Percentiles rank a stretch among this genome's conserved stretches.
phyloP scores from a whole-genome alignment of 2,888 invertebrate species.

The Trileptium ribeirensis region DNA sequence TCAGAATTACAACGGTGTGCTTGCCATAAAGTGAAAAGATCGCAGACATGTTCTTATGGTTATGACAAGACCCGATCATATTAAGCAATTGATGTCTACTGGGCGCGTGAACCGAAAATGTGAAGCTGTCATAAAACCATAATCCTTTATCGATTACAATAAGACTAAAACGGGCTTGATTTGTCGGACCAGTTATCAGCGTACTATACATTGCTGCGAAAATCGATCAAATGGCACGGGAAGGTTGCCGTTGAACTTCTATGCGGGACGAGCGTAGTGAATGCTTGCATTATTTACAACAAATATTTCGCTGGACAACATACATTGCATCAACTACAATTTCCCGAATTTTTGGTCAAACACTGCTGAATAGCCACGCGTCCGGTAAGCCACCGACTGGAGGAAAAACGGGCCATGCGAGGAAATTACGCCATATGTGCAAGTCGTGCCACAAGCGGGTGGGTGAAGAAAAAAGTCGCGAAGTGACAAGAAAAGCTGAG shows the following conservation, averaged over 20 bases:
- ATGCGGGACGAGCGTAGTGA: slow-evolving; percentile 45
- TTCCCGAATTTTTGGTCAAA: not conserved
- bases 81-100: not conserved
- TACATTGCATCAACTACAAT: not conserved
- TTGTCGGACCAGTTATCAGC: slow-evolving; percentile 46
- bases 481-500: not conserved
- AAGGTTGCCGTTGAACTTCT: slow-evolving; percentile 48
- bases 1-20: slow-evolving; percentile 41
- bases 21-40: slow-evolving; percentile 45
- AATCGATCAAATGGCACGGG: slow-evolving; percentile 50
- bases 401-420: too few relatives aligned
- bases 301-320: not conserved
- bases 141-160: slow-evolving; percentile 45
- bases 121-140: not conserved
- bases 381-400: too few relatives aligned
- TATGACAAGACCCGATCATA: slow-evolving; percentile 46
- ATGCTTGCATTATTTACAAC: slow-evolving; percentile 41
- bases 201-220: slow-evolving; percentile 43
- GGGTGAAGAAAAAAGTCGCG: not conserved
- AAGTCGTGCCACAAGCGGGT: not conserved
- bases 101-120: slow-evolving; percentile 38
- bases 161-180: slow-evolving; percentile 46
- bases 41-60: slow-evolving; percentile 45
- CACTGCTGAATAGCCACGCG: too few relatives aligned
- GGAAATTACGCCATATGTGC: not conserved